phyloP scores from a whole-genome alignment of 2,888 invertebrate species.

The Baccha elongata region DNA sequence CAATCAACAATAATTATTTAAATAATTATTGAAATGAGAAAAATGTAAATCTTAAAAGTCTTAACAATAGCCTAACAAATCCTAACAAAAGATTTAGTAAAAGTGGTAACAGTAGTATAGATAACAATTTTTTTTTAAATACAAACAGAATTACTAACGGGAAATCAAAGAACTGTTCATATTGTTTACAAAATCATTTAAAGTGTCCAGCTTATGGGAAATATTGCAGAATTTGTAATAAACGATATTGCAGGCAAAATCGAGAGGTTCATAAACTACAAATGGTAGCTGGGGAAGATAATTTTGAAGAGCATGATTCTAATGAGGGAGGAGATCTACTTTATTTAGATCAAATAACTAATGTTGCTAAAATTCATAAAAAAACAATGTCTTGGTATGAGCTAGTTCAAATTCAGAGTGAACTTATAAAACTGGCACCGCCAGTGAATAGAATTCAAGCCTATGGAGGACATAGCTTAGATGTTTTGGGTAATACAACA shows the following conservation, averaged over 20 bases:
- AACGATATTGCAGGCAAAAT: not conserved
- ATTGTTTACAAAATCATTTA: not conserved
- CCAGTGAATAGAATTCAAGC: conserved; percentile 3
- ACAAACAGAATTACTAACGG: not conserved
- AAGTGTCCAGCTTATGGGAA: not conserved
- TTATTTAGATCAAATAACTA: not conserved
- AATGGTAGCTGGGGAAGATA: not conserved
- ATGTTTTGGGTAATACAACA: conserved; percentile 3
- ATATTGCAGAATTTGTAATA: not conserved
- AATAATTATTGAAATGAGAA: not conserved
- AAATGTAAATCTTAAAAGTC: no score
- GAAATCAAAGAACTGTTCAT: not conserved
- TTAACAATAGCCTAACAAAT: not conserved
- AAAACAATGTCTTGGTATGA: not conserved
- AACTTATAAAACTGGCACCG: not conserved
- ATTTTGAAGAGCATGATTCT: not conserved
- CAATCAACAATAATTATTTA: not conserved
- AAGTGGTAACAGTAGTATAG: not conserved
- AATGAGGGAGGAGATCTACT: not conserved
- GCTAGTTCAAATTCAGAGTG: not conserved
- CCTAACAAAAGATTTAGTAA: not conserved
- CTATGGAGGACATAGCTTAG: conserved; percentile 35
- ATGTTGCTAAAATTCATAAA: not conserved
- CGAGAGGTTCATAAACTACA: not conserved
- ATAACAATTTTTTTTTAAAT: not conserved